Conservation (phyloP, 2,113 vertebrate species). For the Lonchura striata region DNA sequence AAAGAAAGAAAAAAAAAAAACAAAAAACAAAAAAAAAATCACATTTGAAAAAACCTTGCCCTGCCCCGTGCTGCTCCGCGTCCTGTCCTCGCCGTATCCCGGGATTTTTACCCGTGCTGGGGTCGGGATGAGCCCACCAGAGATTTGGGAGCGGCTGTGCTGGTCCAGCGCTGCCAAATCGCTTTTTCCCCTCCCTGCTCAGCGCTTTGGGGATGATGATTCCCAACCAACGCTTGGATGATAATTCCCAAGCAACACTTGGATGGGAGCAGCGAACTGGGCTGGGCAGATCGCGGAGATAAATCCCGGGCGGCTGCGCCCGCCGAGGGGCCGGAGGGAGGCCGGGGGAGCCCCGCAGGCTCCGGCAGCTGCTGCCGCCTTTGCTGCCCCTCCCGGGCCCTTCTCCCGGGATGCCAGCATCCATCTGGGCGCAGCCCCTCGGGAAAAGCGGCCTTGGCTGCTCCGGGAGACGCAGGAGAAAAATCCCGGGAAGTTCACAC, state of each 20-base stretch:
- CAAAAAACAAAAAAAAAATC: background rate
- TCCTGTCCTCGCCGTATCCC: accelerated
- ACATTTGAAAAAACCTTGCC: constrained; percentile 48
- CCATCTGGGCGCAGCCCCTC: background rate
- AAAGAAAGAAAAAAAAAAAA: background rate
- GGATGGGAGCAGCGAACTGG: too few species aligned
- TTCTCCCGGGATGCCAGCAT: background rate
- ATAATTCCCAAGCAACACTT: accelerated
- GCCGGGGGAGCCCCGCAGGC: background rate
- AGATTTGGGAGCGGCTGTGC: background rate
- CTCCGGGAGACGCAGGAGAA: background rate
- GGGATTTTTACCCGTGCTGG: accelerated
- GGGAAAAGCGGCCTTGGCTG: accelerated
- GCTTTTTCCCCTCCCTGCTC: background rate
- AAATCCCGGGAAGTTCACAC: background rate
- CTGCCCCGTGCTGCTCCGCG: background rate
- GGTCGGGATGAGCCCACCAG: background rate
- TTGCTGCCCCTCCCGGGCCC: background rate
- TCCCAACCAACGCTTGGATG: accelerated
- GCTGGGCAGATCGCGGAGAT: background rate
- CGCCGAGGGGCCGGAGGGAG: background rate
- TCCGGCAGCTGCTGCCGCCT: background rate
- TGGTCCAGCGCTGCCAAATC: accelerated
- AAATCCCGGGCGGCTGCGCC: background rate
- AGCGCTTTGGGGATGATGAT: background rate